Evolutionary conservation across 2,888 invertebrate genomes (phyloP).

Genomic region (Meta bourneti): DNA sequence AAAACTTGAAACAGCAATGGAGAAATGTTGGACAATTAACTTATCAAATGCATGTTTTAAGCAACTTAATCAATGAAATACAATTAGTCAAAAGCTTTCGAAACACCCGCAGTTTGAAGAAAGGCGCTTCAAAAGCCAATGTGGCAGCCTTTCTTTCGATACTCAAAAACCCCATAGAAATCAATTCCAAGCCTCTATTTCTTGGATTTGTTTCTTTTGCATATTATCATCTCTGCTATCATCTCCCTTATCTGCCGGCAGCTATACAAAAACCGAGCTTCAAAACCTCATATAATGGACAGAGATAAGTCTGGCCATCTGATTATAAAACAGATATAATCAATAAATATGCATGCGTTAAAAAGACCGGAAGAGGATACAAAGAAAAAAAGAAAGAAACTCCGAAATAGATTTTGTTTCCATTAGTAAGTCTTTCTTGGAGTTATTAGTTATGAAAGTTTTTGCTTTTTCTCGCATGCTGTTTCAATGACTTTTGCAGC

Average conservation of each 20-base stretch:
- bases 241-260: constrained; percentile 60
- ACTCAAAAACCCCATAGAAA: constrained; percentile 49
- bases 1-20: no score
- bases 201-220: constrained; percentile 55
- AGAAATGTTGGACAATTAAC: no score
- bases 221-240: constrained; percentile 56
- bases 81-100: no score
- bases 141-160: constrained; percentile 47
- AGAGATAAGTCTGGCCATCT: constrained; percentile 70
- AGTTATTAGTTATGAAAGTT: constrained; percentile 72
- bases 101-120: background rate
- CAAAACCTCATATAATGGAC: constrained; percentile 64
- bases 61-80: no score
- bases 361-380: constrained; percentile 39
- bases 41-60: no score
- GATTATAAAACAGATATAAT: constrained; percentile 76
- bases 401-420: constrained; percentile 69
- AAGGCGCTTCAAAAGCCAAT: constrained; percentile 48
- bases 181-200: constrained; percentile 65
- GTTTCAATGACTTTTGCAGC: constrained; percentile 41
- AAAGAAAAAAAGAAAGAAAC: constrained; percentile 8
- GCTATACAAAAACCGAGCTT: constrained; percentile 43
- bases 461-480: constrained; percentile 37
- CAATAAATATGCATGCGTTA: constrained; percentile 66
- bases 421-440: constrained; percentile 63